Evolutionary conservation across 1,140 invertebrate genomes (phyloP).

Genomic region (Drosophila novamexicana): DNA sequence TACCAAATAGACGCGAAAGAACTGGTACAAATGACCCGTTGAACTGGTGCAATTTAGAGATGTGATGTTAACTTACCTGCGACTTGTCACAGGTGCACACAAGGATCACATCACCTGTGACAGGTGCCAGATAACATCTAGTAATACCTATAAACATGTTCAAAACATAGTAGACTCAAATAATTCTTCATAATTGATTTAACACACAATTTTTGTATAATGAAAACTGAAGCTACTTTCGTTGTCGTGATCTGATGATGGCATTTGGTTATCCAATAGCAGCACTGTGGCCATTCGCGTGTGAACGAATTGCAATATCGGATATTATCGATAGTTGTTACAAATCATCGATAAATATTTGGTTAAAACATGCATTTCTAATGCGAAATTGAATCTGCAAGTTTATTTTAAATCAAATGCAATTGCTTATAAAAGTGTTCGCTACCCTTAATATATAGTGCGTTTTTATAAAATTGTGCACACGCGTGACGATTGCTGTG

Average conservation of each 20-base stretch:
- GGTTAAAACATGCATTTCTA: slow-evolving; percentile 21
- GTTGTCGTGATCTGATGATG: neutral
- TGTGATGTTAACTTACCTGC: slow-evolving; percentile 38
- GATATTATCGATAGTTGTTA: slow-evolving; percentile 24
- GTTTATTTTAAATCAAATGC: slow-evolving; percentile 66
- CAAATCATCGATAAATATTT: neutral
- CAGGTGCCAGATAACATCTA: neutral
- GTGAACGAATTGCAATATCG: neutral
- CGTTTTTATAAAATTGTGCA: slow-evolving; percentile 83
- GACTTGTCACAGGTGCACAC: slow-evolving; percentile 36
- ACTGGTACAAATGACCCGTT: slow-evolving; percentile 46
- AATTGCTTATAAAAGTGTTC: slow-evolving; percentile 69
- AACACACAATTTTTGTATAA: too few relatives aligned
- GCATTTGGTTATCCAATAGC: neutral
- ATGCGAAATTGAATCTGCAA: slow-evolving; percentile 43
- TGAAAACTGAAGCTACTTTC: neutral
- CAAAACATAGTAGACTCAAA: neutral
- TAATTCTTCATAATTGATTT: too few relatives aligned
- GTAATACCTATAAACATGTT: neutral
- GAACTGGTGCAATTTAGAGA: slow-evolving; percentile 52
- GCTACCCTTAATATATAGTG: slow-evolving; percentile 18
- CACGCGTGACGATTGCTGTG: slow-evolving; percentile 76
- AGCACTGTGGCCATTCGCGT: slow-evolving; percentile 21
- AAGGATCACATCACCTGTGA: slow-evolving; percentile 10
- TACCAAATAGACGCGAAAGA: slow-evolving; percentile 70